Evolutionary conservation across 2,113 vertebrate genomes (phyloP), one percentile per base, ranked within the genome.

Genomic region (Lanius collurio): DNA sequence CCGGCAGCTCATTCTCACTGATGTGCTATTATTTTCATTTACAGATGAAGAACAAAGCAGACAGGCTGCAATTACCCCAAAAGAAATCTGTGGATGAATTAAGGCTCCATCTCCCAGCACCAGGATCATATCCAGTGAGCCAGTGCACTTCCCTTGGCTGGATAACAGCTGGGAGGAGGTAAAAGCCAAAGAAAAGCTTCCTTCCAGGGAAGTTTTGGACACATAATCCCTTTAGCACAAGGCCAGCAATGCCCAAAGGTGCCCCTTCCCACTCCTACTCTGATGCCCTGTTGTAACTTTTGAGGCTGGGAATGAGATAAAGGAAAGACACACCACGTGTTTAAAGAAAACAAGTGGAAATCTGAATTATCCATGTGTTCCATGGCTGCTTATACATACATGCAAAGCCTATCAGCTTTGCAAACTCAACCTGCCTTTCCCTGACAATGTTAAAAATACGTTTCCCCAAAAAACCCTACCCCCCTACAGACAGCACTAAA

Each of bases 401-500:
- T 1, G 21, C 26, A 90, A 83, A 90, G 71, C 70, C n/a, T 35
- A 44, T n/a, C 67, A 83, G 93, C 83, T 85, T 37, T 60, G 49
- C 60, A 77, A 85, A 90, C 60, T 67, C 90, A 77, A 94, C 79
- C 55, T 78, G 79, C 79, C 42, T 93, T 94, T 67, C 56, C 52
- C 62, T 55, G 59, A 86, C 17, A 9, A 42, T 6, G 42, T 55
- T 93, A 90, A 83, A 91, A 88, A 95, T 44, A 60, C 0, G 1
- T 15, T 83, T 82, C 70, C 70, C 53, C 10, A 42, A 89, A 95
- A 90, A 90, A 75, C 12, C 22, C 81, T 84, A 57, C 23, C 42
- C 83, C 50, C 44, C 50, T 81, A 77, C 1, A 89, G 24, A 75
- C 0, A 81, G 80, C 37, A 78, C 88, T 83, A 92, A 94, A 92